These are phyloP conservation scores for Alexandromys fortis DNA, from an alignment of 2,113 vertebrate species.

Conservation along the genomic window DNA sequence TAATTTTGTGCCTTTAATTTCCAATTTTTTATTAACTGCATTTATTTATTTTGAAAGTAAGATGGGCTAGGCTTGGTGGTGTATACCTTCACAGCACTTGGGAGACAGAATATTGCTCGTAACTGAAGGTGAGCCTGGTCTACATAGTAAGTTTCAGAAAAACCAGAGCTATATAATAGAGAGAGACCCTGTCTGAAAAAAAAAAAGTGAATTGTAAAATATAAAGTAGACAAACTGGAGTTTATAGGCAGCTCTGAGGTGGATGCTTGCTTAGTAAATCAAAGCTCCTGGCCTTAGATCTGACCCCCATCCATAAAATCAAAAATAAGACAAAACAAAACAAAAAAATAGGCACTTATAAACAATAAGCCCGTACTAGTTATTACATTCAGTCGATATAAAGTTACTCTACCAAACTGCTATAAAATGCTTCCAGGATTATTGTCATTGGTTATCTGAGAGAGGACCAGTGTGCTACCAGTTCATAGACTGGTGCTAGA, in stretches of 20 bases:
- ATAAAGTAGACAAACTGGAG: neutral
- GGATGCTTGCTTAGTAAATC: neutral
- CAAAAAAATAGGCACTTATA: neutral
- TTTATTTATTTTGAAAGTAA: neutral
- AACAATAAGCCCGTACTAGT: neutral
- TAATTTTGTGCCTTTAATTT: conserved; percentile 39
- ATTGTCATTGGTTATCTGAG: neutral
- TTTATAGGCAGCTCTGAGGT: neutral
- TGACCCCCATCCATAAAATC: neutral
- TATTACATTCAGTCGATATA: neutral
- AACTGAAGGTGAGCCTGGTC: neutral
- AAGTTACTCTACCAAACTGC: neutral
- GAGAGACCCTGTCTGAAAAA: neutral
- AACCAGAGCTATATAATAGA: neutral
- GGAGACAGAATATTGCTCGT: neutral
- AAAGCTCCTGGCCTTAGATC: neutral
- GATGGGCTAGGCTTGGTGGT: neutral
- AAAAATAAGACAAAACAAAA: neutral
- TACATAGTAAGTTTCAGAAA: neutral
- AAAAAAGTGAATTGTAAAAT: neutral
- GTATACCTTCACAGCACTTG: neutral
- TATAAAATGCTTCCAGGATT: conserved; percentile 8
- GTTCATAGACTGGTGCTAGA: neutral
- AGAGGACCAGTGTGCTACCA: neutral
- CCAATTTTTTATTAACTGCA: neutral